Percentiles rank a stretch among this genome's conserved stretches.
Conservation (phyloP, 1,140 invertebrate species). For the Ganaspis sp. region DNA sequence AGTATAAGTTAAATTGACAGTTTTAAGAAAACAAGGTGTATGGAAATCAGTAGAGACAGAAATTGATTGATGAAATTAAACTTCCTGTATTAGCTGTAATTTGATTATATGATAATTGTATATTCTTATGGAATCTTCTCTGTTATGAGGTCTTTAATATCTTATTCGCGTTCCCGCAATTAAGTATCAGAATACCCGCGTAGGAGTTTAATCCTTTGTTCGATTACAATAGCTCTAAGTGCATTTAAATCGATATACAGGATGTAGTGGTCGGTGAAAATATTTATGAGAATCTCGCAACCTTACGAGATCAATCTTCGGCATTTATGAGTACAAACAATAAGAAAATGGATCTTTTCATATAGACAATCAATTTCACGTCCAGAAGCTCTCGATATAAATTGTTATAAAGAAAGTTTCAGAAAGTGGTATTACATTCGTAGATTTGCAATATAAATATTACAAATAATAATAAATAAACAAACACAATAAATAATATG, state of each 20-base stretch:
- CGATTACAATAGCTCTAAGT: background rate
- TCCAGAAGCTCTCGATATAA: too few species aligned
- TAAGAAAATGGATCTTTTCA: background rate
- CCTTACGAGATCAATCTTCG: background rate
- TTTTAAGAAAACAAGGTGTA: too few species aligned
- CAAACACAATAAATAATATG: too few species aligned
- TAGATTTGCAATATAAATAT: too few species aligned
- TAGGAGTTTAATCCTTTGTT: background rate
- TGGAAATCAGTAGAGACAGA: too few species aligned
- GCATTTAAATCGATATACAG: constrained; percentile 16
- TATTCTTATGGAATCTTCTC: background rate
- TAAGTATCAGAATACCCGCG: constrained; percentile 3
- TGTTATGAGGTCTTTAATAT: background rate
- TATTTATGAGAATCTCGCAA: constrained; percentile 9
- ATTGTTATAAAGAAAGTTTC: too few species aligned
- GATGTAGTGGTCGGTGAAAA: constrained; percentile 11
- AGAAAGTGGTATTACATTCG: too few species aligned
- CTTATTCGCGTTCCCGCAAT: constrained; percentile 16
- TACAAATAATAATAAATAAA: too few species aligned
- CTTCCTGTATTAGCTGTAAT: background rate
- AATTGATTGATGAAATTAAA: background rate
- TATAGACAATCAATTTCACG: too few species aligned
- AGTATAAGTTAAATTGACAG: too few species aligned
- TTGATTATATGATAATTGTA: background rate
- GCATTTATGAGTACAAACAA: background rate